phyloP scores from a whole-genome alignment of 2,797 vertebrate genomes.

The Tamandua tetradactyla region DNA sequence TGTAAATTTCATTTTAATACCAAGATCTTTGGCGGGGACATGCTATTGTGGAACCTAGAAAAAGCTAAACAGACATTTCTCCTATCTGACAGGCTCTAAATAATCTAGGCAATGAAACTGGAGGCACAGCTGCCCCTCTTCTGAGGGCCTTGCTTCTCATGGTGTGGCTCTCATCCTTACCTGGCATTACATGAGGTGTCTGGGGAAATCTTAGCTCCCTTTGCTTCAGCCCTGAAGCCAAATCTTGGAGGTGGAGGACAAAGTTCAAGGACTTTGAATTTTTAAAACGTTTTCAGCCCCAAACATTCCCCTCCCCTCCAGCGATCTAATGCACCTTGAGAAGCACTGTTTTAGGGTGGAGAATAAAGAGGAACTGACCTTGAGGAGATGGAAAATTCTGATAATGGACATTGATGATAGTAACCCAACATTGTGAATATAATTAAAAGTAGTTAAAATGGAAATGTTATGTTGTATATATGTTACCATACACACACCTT shows the following conservation, averaged over 20 bases:
- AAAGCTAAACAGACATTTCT: neutral
- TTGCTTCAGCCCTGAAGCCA: neutral
- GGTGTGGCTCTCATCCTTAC: accelerated
- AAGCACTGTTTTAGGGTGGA: neutral
- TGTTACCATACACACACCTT: no score
- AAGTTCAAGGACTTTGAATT: neutral
- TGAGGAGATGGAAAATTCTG: no score
- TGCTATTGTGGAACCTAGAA: neutral
- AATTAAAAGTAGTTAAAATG: no score
- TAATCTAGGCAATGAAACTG: neutral
- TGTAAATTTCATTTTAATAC: neutral
- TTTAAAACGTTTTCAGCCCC: neutral
- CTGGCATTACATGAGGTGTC: no score
- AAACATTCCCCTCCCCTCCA: neutral
- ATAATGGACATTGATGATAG: no score
- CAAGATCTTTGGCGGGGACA: neutral
- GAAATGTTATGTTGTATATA: no score
- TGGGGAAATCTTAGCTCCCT: neutral
- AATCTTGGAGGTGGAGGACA: neutral
- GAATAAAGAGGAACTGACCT: neutral
- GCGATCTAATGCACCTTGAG: neutral
- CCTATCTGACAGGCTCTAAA: neutral
- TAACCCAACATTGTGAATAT: no score
- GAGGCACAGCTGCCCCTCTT: neutral
- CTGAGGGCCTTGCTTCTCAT: neutral